Base-by-base conservation (phyloP, 2,113 vertebrate species). In the Corapipo altera region DNA sequence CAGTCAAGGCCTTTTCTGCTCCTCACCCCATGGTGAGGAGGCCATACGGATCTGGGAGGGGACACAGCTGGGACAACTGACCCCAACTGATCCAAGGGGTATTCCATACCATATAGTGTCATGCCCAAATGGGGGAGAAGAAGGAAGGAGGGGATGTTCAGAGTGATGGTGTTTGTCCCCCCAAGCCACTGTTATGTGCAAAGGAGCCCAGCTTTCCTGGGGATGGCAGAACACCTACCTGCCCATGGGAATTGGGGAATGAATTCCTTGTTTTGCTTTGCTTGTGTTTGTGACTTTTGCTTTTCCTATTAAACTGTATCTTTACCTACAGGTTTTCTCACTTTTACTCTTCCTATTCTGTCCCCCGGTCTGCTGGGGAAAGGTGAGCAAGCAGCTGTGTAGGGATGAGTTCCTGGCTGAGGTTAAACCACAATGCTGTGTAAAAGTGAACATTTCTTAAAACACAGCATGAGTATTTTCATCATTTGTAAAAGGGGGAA, bases 61-160 rank as follows among this genome's bases (percentile, higher is more conserved):
- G 52, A 15, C n/a, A 52, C 21, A 39, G 52, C 11, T 37, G 65
- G 49, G 22, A 30, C 32, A 73, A 46, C 22, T 48, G 54, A 33
- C 12, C 46, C 26, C n/a, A 35, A 1, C 6, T 27, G 59, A 23
- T 22, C 12, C 4, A 11, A 61, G 8, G 23, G 46, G 6, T 43
- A 37, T 33, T 23, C 54, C 48, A 43, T 7, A 46, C 8, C 7
- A 0, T 0, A 5, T 1, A 26, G 39, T 30, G 28, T 2, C 3
- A 1, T 23, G 26, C 39, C 41, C 82, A 33, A 26, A 54, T 41
- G 37, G 7, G n/a, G 12, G 6, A 41, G 11, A 39, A 46, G 20
- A 13, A 67, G 52, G 66, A 66, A 77, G 19, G 5, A 32, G 6
- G 6, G 6, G 49, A 44, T 33, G 3, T 30, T 19, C n/a, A 41